Evolutionary conservation across 92 coral and sea anemone genomes (phyloP).

Genomic region (Nematostella vectensis): DNA sequence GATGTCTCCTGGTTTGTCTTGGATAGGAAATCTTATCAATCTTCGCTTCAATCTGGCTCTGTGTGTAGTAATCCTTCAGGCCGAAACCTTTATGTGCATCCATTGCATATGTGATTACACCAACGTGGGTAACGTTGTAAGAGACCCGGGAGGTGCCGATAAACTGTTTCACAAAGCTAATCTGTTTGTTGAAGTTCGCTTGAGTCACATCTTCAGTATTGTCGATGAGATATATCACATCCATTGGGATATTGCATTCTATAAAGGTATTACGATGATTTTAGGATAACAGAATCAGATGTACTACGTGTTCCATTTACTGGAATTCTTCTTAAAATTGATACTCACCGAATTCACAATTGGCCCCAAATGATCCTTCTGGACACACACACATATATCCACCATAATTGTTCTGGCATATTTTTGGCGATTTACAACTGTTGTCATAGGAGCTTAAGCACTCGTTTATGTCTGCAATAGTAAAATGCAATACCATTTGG

Average conservation of each 20-base stretch:
- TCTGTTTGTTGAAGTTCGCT: constrained; percentile 6
- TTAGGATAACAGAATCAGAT: too few relatives aligned
- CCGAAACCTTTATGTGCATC: not conserved
- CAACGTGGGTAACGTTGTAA: constrained; percentile 4
- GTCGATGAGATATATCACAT: constrained; percentile 17
- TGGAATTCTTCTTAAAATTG: too few relatives aligned
- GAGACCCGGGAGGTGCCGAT: constrained; percentile 13
- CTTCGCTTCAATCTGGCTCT: constrained; percentile 5
- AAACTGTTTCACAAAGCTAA: constrained; percentile 8
- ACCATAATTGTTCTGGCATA: constrained; percentile 17
- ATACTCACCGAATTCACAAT: constrained; percentile 21
- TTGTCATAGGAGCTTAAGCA: not conserved
- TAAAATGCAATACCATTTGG: too few relatives aligned
- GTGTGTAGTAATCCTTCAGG: not conserved
- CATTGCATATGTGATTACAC: constrained; percentile 12
- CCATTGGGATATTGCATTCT: constrained; percentile 11
- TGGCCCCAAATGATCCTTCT: constrained; percentile 5
- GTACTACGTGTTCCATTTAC: too few relatives aligned
- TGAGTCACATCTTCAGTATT: constrained; percentile 13
- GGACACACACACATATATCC: constrained; percentile 22
- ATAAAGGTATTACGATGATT: too few relatives aligned
- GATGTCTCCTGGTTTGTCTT: constrained; percentile 7
- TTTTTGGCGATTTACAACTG: constrained; percentile 11
- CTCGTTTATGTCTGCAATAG: constrained; percentile 21
- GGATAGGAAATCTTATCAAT: constrained; percentile 3